Base-by-base conservation (phyloP, 2,888 invertebrate genomes). In the Dasysyrphus albostriatus region DNA sequence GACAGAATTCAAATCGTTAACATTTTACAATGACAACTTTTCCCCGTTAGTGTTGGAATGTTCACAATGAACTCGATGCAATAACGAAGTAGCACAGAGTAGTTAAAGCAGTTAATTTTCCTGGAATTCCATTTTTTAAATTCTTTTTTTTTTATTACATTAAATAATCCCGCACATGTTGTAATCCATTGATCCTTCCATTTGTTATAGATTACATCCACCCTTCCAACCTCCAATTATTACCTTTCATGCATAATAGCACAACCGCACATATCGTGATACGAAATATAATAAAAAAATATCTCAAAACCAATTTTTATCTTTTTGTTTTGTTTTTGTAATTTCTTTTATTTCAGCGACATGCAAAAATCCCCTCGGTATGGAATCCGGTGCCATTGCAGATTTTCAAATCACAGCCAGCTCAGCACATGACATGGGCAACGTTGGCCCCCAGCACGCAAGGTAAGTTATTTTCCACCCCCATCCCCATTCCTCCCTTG, bases 381-480 rank as follows among this genome's bases (percentile, higher is more conserved):
- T 97, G 97, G 96, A 97, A 93, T 95, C 96, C 69, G 96, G 96
- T 87, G 94, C 94, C 88, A 97, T 97, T 91, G 94, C 95, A 90
- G 96, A 97, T 93, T 94, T 94, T 89, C 96, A 96, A 92, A 95
- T 97, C 92, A 94, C 95, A 83, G 96, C 97, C 83, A 97, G 96
- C 91, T 96, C 97, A 78, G 95, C 96, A 89, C 97, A 96, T 93
- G 97, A 97, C 92, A 94, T 95, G 89, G 95, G 95, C 90, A 96
- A 95, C 92, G 97, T 97, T 88, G 97, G 97, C 90, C 96, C 97
- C 47, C 95, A 96, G 91, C 95, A 96, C 92, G 96, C 96, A 92
- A 95, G 97, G 97, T 97, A 93, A 94, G 93, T 89, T 83, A 29
- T 61, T 72, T 80, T 54, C 67, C 32, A 0, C 32, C 1, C 16